Evolutionary conservation across 2,113 vertebrate species (phyloP), one percentile per base, ranked within the genome.

Genomic region (Mirounga angustirostris): DNA sequence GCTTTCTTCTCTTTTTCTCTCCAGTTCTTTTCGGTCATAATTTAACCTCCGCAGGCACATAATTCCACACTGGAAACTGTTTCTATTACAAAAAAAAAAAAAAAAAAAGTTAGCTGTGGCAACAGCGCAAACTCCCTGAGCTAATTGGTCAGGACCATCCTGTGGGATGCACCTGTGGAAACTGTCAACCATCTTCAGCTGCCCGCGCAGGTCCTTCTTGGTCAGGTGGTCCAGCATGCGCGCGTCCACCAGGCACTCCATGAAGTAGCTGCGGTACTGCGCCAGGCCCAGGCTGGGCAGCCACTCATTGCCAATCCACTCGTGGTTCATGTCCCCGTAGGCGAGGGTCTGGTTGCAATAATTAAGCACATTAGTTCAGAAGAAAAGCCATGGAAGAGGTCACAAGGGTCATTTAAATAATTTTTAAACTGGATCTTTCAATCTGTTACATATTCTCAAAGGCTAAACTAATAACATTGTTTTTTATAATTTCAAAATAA

Each of bases 301-400:
- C 99, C 99, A 99, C 97, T 99, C 99, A 0, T 99, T 99, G 59
- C 99, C 99, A 1, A 99, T 99, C 99, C 99, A 99, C 98, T 99
- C 99, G 0, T 99, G 99, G 98, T 99, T 99, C 99, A 99, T 99
- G 98, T 99, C 99, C 19, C 99, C 99, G 0, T 99, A 99, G 0
- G 99, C 99, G 79, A 99, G 95, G 0, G 99, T 99, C 99, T 99
- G 91, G 24, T 95, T 95, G 63, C 63, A 36, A 92, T 56, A 86
- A 91, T 16, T 3, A 50, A 10, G 36, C 0, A 3, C 2, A 13
- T 81, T 22, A 96, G 86, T 21, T 30, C 67, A 26, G 67, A 0
- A 61, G 26, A 18, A 40, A 26, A 2, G 5, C 46, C 83, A 40
- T 0, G 3, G 26, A 26, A 18, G 76, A 22, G 5, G 52, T n/a